Percentiles rank a stretch among this genome's conserved stretches.
These are phyloP conservation scores for Lamproptera curius DNA, from an alignment of 2,888 invertebrate genomes.

Conservation along the genomic window DNA sequence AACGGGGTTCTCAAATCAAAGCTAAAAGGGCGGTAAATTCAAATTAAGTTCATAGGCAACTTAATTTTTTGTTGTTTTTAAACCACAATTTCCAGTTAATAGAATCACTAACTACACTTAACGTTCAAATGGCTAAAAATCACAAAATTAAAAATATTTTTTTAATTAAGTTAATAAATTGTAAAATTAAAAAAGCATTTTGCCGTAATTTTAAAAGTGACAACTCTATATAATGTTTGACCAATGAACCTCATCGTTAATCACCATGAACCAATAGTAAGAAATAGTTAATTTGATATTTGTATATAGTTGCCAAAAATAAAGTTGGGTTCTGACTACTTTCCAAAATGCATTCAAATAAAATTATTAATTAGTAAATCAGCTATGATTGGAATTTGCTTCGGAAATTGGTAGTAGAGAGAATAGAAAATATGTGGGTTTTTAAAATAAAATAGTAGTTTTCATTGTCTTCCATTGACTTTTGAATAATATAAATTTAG, in stretches of 20 bases:
- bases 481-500: too few relatives aligned
- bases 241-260: conserved; percentile 14
- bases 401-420: too few relatives aligned
- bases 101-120: too few relatives aligned
- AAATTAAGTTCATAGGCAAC: conserved; percentile 29
- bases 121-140: too few relatives aligned
- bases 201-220: conserved; percentile 1
- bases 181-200: background rate
- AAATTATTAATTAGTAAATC: too few relatives aligned
- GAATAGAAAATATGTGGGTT: too few relatives aligned
- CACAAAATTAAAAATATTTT: background rate
- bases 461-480: too few relatives aligned
- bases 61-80: too few relatives aligned
- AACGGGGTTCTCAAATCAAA: conserved; percentile 70
- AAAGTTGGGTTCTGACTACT: background rate
- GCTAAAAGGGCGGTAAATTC: conserved; percentile 51
- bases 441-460: too few relatives aligned
- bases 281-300: background rate
- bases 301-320: conserved; percentile 6
- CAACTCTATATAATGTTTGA: background rate
- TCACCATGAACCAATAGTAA: conserved; percentile 14
- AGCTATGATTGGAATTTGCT: too few relatives aligned
- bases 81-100: too few relatives aligned
- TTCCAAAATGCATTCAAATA: conserved; percentile 8
- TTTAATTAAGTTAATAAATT: background rate